Conservation (phyloP, 2,888 invertebrate genomes). For the Piscicola geometra region DNA sequence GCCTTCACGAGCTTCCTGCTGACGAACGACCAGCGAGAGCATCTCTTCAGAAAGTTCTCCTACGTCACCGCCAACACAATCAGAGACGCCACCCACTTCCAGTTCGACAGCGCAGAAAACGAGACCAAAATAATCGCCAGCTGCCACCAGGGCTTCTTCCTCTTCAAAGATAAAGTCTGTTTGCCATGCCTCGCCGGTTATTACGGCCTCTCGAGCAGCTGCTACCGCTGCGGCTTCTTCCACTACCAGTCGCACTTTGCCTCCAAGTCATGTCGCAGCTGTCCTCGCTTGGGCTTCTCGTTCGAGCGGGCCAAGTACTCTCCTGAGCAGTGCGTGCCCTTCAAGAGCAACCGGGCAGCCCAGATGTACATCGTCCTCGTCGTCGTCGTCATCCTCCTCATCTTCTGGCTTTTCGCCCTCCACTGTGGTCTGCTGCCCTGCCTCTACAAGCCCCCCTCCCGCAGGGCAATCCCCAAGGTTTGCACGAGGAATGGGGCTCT, state of each 20-base stretch:
- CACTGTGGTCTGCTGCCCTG: constrained; percentile 31
- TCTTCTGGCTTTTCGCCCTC: constrained; percentile 16
- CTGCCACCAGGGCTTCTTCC: constrained; percentile 25
- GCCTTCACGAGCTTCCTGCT: background rate
- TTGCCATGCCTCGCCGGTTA: constrained; percentile 17
- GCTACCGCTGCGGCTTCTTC: constrained; percentile 14
- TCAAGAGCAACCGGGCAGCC: constrained; percentile 11
- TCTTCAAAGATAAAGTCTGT: constrained; percentile 13
- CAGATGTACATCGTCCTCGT: constrained; percentile 1
- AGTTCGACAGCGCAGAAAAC: constrained; percentile 7
- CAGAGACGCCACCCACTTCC: constrained; percentile 9
- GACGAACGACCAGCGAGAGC: background rate
- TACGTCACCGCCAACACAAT: background rate
- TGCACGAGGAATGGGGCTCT: background rate
- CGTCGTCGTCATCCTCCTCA: background rate
- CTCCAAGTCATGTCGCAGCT: constrained; percentile 2
- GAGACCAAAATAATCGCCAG: background rate
- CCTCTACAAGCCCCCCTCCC: constrained; percentile 13
- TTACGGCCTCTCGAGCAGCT: background rate
- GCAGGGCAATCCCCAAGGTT: background rate
- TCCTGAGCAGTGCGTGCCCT: constrained; percentile 15
- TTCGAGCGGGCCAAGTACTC: background rate
- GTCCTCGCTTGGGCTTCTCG: constrained; percentile 15
- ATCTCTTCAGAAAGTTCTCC: background rate
- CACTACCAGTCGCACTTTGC: constrained; percentile 23